Conservation (phyloP, 2,797 vertebrate species). For the Manis javanica region DNA sequence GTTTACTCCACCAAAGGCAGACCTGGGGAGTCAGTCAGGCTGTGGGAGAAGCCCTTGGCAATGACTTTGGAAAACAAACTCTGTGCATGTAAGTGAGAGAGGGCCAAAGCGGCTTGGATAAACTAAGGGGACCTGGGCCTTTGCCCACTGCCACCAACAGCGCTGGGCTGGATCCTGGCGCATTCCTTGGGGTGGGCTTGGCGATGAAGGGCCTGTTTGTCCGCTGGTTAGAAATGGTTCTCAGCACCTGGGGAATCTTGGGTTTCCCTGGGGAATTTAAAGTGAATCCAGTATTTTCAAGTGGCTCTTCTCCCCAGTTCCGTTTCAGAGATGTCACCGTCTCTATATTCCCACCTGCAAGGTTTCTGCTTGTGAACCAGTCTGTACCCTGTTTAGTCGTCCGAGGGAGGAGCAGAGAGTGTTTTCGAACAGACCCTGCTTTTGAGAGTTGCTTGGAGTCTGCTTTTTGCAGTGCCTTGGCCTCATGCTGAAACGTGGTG, state of each 20-base stretch:
- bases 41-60: constrained; percentile 41
- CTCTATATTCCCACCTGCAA: background rate
- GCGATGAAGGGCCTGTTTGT: constrained; percentile 30
- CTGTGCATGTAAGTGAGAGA: constrained; percentile 23
- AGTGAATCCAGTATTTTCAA: constrained; percentile 11
- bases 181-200: background rate
- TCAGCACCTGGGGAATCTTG: background rate
- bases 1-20: background rate
- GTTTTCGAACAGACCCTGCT: constrained; percentile 43
- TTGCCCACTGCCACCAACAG: background rate
- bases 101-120: constrained; percentile 45
- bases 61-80: constrained; percentile 52
- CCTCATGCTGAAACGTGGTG: background rate
- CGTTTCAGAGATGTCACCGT: background rate
- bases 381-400: background rate
- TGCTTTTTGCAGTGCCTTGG: constrained; percentile 23
- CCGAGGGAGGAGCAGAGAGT: constrained; percentile 3
- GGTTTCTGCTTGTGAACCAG: background rate
- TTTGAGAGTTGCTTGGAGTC: constrained; percentile 31
- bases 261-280: constrained; percentile 46
- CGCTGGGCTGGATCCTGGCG: background rate
- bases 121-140: constrained; percentile 33
- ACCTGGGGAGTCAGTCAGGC: constrained; percentile 2
- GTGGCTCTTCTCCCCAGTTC: background rate
- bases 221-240: constrained; percentile 39